Evolutionary conservation across 2,888 invertebrate genomes (phyloP), one percentile per base, ranked within the genome.

Genomic region (Tinea trinotella): DNA sequence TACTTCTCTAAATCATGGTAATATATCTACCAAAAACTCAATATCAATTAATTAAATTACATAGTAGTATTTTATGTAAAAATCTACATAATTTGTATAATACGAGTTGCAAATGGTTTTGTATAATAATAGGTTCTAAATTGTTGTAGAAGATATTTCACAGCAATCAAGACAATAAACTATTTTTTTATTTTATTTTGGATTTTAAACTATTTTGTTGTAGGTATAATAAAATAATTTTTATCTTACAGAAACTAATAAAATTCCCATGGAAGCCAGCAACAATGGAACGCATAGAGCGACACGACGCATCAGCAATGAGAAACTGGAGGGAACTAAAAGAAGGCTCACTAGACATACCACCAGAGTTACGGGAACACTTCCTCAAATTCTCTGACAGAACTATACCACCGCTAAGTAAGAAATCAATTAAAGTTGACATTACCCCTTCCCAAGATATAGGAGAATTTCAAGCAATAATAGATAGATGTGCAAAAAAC

Each of bases 241-340:
- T n/a, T n/a, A n/a, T 24, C 1, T 74, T 80, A 56, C 69, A 89
- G 80, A 93, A 91, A 88, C 72, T 94, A 57, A 58, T 93, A 0
- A 89, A 88, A 65, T 76, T 87, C 17, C 88, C 89, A 36, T 94
- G 93, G 93, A 78, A 80, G 49, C 90, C 91, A 56, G 80, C 80
- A 7, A 83, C 85, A 17, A 70, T 79, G 3, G 70, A 88, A 46
- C 81, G 88, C 48, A 89, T 93, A 19, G 70, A 82, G 35, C 81
- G 87, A 6, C 93, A 94, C 64, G 94, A 94, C 63, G 75, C 80
- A 54, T 76, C 76, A 1, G 93, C 91, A 0, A 76, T 90, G 64
- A 76, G 87, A 58, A 94, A 94, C 71, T 94, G 94, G 94, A 76
- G 86, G 54, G 76, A 87, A 58, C 85, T 92, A 6, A 88, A 87